Conservation (phyloP, 2,888 invertebrate genomes). For the Herminia tarsipennalis region DNA sequence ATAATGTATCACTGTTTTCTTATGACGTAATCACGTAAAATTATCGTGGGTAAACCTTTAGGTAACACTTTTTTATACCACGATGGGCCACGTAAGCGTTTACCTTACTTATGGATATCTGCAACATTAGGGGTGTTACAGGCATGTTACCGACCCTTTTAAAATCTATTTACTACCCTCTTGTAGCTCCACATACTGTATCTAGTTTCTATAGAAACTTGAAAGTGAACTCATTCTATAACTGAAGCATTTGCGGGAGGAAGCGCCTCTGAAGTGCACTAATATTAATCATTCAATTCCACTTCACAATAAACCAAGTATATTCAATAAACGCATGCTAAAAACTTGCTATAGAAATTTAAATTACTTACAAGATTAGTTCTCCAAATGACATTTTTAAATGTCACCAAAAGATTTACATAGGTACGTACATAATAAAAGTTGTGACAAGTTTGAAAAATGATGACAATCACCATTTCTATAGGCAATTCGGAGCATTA, state of each 20-base stretch:
- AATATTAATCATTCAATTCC: conserved; percentile 1
- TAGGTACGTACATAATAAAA: conserved; percentile 18
- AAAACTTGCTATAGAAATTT: conserved; percentile 9
- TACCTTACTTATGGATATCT: background rate
- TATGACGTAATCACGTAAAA: too few species aligned
- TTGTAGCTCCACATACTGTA: too few species aligned
- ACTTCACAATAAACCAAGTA: conserved; percentile 2
- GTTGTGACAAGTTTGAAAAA: conserved; percentile 33
- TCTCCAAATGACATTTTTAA: conserved; percentile 21
- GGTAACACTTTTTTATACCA: too few species aligned
- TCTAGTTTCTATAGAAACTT: too few species aligned
- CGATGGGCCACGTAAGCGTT: too few species aligned
- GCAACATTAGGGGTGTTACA: too few species aligned
- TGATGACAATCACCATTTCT: conserved; percentile 36
- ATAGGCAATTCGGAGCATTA: conserved; percentile 28
- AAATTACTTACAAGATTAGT: conserved; percentile 18
- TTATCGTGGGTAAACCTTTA: too few species aligned
- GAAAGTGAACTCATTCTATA: too few species aligned
- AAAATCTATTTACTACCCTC: too few species aligned
- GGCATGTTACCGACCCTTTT: too few species aligned
- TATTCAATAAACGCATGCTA: conserved; percentile 3
- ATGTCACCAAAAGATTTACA: conserved; percentile 17
- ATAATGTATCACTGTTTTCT: too few species aligned
- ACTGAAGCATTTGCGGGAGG: too few species aligned
- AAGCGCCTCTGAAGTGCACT: background rate